Conservation (phyloP, 2,113 vertebrate species). For the Peromyscus leucopus region DNA sequence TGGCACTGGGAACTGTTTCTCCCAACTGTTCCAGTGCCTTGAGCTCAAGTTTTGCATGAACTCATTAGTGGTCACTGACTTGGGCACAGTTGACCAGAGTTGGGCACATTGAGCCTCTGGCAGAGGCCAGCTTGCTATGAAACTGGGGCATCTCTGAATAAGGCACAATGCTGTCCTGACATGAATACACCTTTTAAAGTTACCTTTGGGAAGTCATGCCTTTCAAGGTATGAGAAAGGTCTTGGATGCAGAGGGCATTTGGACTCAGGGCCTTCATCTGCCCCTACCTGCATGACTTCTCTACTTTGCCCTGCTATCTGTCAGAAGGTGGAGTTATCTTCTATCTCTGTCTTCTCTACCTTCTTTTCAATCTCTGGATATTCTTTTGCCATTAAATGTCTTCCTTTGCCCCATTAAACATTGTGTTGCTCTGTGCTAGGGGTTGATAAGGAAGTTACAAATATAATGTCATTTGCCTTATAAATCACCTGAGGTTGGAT, state of each 20-base stretch:
- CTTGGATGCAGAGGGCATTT: neutral
- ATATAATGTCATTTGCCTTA: neutral
- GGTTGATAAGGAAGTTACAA: neutral
- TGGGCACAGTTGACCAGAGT: neutral
- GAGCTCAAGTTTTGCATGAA: neutral
- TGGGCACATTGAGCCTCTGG: neutral
- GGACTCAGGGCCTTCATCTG: neutral
- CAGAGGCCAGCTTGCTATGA: fast-evolving
- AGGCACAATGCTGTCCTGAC: neutral
- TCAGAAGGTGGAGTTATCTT: neutral
- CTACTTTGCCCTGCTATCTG: neutral
- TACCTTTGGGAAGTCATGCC: neutral
- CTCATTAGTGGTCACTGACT: neutral
- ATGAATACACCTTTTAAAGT: neutral
- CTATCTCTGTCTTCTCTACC: neutral
- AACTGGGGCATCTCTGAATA: neutral
- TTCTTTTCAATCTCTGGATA: neutral
- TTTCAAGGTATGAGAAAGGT: neutral
- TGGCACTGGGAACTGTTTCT: neutral
- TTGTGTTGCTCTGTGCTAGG: neutral
- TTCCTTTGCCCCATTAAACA: neutral
- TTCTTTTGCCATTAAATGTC: neutral
- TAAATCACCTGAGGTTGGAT: neutral
- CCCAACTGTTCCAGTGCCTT: neutral
- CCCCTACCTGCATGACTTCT: fast-evolving